Evolutionary conservation across 2,113 vertebrate species (phyloP).

Genomic region (Heptranchias perlo): DNA sequence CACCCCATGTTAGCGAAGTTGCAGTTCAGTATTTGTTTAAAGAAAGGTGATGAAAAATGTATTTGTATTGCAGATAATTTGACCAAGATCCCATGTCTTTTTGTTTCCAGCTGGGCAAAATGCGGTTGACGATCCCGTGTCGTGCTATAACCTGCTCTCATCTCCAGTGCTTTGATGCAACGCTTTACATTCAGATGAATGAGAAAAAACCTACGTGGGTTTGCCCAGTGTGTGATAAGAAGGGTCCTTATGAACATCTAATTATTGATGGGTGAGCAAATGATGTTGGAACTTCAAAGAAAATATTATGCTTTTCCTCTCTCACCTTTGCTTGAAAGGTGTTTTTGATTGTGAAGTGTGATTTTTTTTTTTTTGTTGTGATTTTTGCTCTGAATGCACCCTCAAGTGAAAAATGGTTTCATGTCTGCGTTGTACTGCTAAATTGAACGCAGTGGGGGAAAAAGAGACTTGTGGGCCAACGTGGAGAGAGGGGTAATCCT

Average conservation of each 20-base stretch:
- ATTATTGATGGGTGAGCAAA: slow-evolving; percentile 87
- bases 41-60: background rate
- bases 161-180: slow-evolving; percentile 96
- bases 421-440: background rate
- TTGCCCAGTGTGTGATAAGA: slow-evolving; percentile 97
- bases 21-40: background rate
- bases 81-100: background rate
- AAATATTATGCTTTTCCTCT: background rate
- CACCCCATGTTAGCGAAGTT: background rate
- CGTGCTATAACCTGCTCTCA: slow-evolving; percentile 94
- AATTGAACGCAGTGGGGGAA: background rate
- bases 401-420: background rate
- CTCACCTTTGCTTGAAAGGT: background rate
- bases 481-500: background rate
- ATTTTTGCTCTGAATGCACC: background rate
- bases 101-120: slow-evolving; percentile 82
- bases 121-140: slow-evolving; percentile 92
- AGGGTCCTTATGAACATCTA: slow-evolving; percentile 91
- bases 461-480: background rate
- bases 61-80: background rate
- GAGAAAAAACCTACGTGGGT: slow-evolving; percentile 99
- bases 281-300: too few relatives aligned
- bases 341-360: background rate
- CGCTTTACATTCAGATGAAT: slow-evolving; percentile 97
- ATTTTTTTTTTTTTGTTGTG: too few relatives aligned